Base-by-base conservation (phyloP, 2,888 invertebrate genomes). In the Drosophila heteroneura region DNA sequence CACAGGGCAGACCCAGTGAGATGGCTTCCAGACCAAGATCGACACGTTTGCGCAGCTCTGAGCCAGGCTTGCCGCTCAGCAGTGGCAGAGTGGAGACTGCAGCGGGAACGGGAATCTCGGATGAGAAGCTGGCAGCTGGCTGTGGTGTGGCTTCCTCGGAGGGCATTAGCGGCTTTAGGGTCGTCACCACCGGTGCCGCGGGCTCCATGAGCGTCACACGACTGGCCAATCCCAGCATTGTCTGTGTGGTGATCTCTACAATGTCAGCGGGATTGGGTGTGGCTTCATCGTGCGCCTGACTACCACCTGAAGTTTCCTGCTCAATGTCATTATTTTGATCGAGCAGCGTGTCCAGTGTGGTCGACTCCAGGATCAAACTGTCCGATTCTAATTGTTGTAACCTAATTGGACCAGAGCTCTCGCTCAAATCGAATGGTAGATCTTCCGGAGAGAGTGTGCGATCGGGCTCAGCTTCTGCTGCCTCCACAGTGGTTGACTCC, bases 1-100 rank as follows among this genome's bases (percentile, higher is more conserved):
- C 94, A 91, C 98, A 98, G 5, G 95, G 94, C 89, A 97, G 94
- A 10, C 98, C 98, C 44, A 98, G 94, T 26, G 97, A 97, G 10
- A 97, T 95, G 35, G 94, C 92, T 60, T 93, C 93, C 73, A 93
- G 86, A 3, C 93, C 93, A 5, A 94, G 82, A 67, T 94, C 94
- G 6, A 93, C 93, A 69, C 94, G 92, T 59, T 93, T 93, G 33
- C 93, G 93, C 49, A 93, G 83, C 83, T 93, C 92, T 68, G 78
- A 58, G 9, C 87, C 83, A 0, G 87, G 86, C 32, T 91, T 92
- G 12, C 75, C 76, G 5, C 74, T 70, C 5, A 83, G 32, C 7
- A 85, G 28, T 6, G 68, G 67, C 28, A 59, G 19, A 2, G 44
- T 26, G 6, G 71, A 56, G 3, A 67, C 44, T 16, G 62, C 28